These are phyloP conservation scores for Torymus texanus DNA, from an alignment of 2,888 invertebrate genomes.

Conservation along the genomic window DNA sequence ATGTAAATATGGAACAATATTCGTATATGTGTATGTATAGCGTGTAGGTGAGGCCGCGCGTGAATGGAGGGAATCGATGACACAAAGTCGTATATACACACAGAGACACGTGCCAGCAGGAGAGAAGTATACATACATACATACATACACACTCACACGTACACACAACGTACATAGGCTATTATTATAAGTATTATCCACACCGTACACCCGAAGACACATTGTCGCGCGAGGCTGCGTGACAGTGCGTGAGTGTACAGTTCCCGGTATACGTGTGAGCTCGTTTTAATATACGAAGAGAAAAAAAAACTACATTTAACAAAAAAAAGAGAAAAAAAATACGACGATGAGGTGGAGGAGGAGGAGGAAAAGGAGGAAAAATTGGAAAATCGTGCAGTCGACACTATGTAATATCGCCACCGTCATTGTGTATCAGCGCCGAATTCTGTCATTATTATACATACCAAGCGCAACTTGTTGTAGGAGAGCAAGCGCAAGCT, in stretches of 20 bases:
- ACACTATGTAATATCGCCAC: too few species aligned
- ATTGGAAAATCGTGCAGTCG: too few species aligned
- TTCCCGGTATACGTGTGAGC: slow-evolving; percentile 12
- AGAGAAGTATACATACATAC: too few species aligned
- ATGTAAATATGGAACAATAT: slow-evolving; percentile 66
- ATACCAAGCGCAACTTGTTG: too few species aligned
- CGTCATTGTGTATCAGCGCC: too few species aligned
- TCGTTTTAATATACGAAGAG: slow-evolving; percentile 34
- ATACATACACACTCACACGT: neutral
- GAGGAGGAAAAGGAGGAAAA: too few species aligned
- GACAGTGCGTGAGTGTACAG: slow-evolving; percentile 2
- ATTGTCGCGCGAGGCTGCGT: slow-evolving; percentile 6
- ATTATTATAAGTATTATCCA: too few species aligned
- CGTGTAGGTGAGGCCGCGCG: slow-evolving; percentile 48
- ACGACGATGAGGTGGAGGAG: neutral
- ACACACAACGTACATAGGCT: neutral
- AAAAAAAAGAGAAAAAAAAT: slow-evolving; percentile 6
- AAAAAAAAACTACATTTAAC: neutral
- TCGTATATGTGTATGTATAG: slow-evolving; percentile 59
- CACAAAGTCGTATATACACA: too few species aligned
- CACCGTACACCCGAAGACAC: neutral
- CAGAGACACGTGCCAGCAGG: too few species aligned
- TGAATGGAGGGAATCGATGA: slow-evolving; percentile 53
- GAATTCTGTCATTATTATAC: too few species aligned
- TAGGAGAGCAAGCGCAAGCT: too few species aligned